Base-by-base conservation (phyloP, 2,888 invertebrate species). In the Mystacides longicornis region DNA sequence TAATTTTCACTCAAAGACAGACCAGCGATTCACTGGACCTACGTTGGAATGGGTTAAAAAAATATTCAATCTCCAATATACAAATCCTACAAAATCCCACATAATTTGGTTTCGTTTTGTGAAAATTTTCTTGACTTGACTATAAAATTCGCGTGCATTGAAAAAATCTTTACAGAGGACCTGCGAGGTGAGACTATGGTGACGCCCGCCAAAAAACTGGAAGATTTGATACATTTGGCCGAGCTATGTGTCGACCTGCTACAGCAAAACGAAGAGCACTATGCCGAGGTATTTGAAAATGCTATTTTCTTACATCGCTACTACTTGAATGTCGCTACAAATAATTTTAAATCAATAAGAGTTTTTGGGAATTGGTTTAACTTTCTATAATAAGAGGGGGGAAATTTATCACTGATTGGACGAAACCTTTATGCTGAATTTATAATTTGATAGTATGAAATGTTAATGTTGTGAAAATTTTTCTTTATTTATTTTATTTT, bases 221-320 rank as follows among this genome's bases (percentile, higher is more conserved):
- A 99, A 71, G 97, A 98, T 71, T 81, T 99, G 55, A 94, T 97
- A 67, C 95, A 93, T 70, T 82, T 99, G 63, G 95, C 98, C 14
- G 98, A 99, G 71, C 81, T 98, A 47, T 99, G 99, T 75, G 97
- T 99, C 52, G 99, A 99, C 72, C 82, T 99, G 42, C 77, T 99
- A 61, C 98, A 98, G 73, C 98, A 99, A 75, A 99, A 99, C 71
- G 98, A 99, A 79, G 99, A 99, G 74, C 97, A 99, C 72, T 99
- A 99, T 75, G 95, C 98, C 63, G 98, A 99, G 93, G 98, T 99
- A 83, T 77, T 46, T 52, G 23, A 31, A n/a, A n/a, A n/a, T n/a
- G n/a, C n/a, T n/a, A n/a, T n/a, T n/a, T n/a, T n/a, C n/a, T n/a
- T n/a, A n/a, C n/a, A n/a, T n/a, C n/a, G n/a, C n/a, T n/a, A n/a